Base-by-base conservation (phyloP, 2,888 invertebrate species). In the Cryptus viduatorius region DNA sequence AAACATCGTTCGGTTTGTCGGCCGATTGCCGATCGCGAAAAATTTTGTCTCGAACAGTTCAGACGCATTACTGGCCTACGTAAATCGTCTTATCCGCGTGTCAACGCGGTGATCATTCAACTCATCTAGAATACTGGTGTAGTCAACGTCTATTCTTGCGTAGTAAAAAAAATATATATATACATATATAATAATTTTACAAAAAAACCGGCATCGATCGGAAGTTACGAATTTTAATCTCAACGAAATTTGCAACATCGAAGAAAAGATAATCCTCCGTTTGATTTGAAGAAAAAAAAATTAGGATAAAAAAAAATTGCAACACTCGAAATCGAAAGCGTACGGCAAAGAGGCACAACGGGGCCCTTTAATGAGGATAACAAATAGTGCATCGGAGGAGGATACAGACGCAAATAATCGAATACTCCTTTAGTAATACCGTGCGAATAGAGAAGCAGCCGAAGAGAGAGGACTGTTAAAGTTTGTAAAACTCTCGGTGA, bases 401-500 rank as follows among this genome's bases (percentile, higher is more conserved):
- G 12, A 48, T 12, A 14, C 48, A 48, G 3, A n/a, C 10, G 42
- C 42, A 42, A 37, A 10, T 56, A 37, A 71, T 71, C 71, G 53
- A 71, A 71, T 56, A 53, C 37, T 37, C 37, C 5, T 37, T 37
- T 37, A 37, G 37, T 37, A 37, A 37, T 37, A 37, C 8, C 37
- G 37, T 37, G 7, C 37, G 69, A 37, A 56, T 56, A 16, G 31
- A 56, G 19, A 56, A 16, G n/a, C 3, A 4, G 59, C 7, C 4
- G 19, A 56, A 19, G 19, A 10, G 24, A 14, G 56, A 24, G 56
- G 56, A 19, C 19, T 16, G 16, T 56, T 4, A 46, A 59, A 72
- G n/a, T 72, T 72, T 5, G 44, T 24, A 72, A 72, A 24, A 24
- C 1, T 1, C 59, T 16, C 71, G 71, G 72, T 72, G 56, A 44